phyloP scores from a whole-genome alignment of 1,140 invertebrate species.

The Penaeus chinensis region DNA sequence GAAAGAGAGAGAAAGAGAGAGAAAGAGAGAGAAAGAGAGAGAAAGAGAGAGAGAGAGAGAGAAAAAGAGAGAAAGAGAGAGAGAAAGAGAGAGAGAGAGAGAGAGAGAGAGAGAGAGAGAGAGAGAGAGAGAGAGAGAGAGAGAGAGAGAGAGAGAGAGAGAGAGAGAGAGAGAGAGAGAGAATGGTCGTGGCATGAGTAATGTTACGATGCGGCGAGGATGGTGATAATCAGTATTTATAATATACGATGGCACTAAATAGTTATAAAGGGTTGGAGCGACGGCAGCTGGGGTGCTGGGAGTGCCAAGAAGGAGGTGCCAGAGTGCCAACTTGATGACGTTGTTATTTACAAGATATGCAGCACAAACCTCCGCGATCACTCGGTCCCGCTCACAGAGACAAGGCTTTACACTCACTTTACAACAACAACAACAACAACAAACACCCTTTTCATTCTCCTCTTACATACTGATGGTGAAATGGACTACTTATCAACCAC shows the following conservation, averaged over 20 bases:
- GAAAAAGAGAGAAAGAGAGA: neutral
- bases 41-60: neutral
- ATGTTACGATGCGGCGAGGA: neutral
- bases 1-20: no score
- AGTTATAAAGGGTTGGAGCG: no score
- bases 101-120: slow-evolving; percentile 19
- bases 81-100: neutral
- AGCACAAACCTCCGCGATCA: slow-evolving; percentile 2
- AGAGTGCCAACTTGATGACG: slow-evolving; percentile 33
- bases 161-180: slow-evolving; percentile 19
- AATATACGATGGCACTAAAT: no score
- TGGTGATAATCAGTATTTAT: no score
- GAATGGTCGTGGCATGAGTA: neutral
- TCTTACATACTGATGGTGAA: no score
- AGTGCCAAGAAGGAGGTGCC: slow-evolving; percentile 7
- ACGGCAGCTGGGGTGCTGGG: neutral
- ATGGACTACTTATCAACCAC: no score
- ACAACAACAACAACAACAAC: neutral
- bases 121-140: slow-evolving; percentile 14
- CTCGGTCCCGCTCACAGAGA: neutral
- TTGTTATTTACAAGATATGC: slow-evolving; percentile 27
- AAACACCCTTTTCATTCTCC: no score
- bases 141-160: slow-evolving; percentile 14
- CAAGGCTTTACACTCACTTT: neutral
- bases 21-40: no score